phyloP scores from a whole-genome alignment of 2,113 vertebrate genomes.

The Hypanus sabinus region DNA sequence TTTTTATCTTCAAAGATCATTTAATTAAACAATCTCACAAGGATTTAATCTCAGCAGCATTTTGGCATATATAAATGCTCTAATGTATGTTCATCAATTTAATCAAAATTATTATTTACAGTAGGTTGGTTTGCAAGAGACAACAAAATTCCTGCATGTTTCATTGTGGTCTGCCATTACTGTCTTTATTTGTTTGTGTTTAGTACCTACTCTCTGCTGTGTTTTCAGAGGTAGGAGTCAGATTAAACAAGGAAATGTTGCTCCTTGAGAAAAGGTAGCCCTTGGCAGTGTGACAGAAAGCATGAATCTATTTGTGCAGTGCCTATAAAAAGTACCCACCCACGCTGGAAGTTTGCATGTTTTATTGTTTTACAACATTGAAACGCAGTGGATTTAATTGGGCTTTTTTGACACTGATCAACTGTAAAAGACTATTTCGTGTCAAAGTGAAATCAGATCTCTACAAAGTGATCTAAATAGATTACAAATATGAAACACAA shows the following conservation, averaged over 20 bases:
- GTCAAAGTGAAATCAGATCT: too few relatives aligned
- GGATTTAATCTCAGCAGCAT: neutral
- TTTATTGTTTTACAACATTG: too few relatives aligned
- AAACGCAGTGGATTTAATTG: too few relatives aligned
- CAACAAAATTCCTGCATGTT: neutral
- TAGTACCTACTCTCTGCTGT: neutral
- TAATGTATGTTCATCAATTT: neutral
- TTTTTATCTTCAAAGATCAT: slow-evolving; percentile 1
- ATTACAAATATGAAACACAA: too few relatives aligned
- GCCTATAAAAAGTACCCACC: too few relatives aligned
- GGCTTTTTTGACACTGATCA: too few relatives aligned
- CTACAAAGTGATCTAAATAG: too few relatives aligned
- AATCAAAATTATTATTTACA: neutral
- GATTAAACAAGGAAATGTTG: neutral
- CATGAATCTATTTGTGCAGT: neutral
- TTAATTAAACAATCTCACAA: neutral
- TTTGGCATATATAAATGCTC: neutral
- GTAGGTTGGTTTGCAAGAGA: neutral
- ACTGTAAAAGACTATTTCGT: too few relatives aligned
- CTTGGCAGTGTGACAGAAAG: neutral
- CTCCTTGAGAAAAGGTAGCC: neutral
- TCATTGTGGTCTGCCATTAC: neutral
- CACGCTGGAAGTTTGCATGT: too few relatives aligned
- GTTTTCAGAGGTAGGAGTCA: neutral
- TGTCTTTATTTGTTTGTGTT: neutral